Base-by-base conservation (phyloP, 2,113 vertebrate species). In the Canis aureus region DNA sequence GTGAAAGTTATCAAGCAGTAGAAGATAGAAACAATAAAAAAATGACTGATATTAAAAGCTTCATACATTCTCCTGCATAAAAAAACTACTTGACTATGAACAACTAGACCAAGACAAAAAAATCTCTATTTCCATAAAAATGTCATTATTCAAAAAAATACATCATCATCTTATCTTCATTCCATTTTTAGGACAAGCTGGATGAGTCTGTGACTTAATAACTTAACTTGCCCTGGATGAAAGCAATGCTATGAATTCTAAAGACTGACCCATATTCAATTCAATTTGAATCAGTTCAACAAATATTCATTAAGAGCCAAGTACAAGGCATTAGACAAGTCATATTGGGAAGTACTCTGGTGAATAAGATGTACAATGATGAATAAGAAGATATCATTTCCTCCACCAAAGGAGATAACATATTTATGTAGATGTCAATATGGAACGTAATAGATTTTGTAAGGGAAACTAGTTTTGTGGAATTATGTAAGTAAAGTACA, bases 1-100 rank as follows among this genome's bases (percentile, higher is more conserved):
- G 2, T 79, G 62, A 95, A 96, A 86, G 51, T 64, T 97, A 87
- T 79, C 83, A 97, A 96, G 38, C 43, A 97, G 11, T 23, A 88
- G 51, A 97, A 86, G 29, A 97, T 84, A 8, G 43, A 96, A 62
- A 4, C 0, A 80, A 93, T 89, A 89, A 74, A 92, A 95, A 89
- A 88, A 27, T 57, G 43, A 73, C 4, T 85, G 9, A 88, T 5
- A 79, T n/a, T 80, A 76, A 92, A 97, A 97, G 10, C 43, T 88
- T 12, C 92, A 32, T n/a, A 43, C 64, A 86, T 79, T 81, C 12
- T 89, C 86, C 35, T 51, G 67, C 15, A 12, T 91, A 60, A 91
- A 93, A 85, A 49, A 66, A 38, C 15, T 78, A 4, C 1, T 76
- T 57, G 83, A 93, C 0, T 35, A 57, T 91, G 78, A 97, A 4